phyloP scores from a whole-genome alignment of 2,113 vertebrate species.

The Mugil cephalus region DNA sequence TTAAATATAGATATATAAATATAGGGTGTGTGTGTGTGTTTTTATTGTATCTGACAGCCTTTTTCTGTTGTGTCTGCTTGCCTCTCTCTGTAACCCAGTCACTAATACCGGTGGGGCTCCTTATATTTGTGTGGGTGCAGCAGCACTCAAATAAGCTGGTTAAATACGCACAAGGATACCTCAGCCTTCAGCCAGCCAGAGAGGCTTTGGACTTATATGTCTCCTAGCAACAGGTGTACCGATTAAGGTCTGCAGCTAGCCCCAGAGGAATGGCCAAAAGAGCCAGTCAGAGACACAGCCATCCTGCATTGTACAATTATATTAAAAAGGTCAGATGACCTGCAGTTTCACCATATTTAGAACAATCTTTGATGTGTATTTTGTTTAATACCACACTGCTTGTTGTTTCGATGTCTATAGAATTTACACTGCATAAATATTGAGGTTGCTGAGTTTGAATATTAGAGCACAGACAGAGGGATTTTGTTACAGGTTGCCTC shows the following conservation, averaged over 20 bases:
- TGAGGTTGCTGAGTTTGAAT: too few species aligned
- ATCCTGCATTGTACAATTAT: slow-evolving; percentile 19
- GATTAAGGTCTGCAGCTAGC: slow-evolving; percentile 81
- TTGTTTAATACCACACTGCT: background rate
- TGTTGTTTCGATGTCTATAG: background rate
- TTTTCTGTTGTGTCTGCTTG: slow-evolving; percentile 43
- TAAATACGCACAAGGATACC: slow-evolving; percentile 86
- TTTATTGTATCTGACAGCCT: slow-evolving; percentile 3
- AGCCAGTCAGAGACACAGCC: slow-evolving; percentile 38
- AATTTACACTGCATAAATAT: background rate
- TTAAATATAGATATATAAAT: too few species aligned
- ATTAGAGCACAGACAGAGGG: too few species aligned
- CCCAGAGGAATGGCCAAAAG: slow-evolving; percentile 72
- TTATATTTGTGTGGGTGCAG: slow-evolving; percentile 80
- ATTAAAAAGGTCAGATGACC: slow-evolving; percentile 24
- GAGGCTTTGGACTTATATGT: slow-evolving; percentile 87
- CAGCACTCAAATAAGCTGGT: slow-evolving; percentile 88
- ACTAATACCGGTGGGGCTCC: slow-evolving; percentile 69
- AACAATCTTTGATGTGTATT: background rate
- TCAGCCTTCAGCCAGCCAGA: slow-evolving; percentile 83
- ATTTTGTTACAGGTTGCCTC: background rate
- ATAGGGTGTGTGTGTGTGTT: background rate
- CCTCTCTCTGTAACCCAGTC: slow-evolving; percentile 40
- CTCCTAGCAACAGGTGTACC: slow-evolving; percentile 89
- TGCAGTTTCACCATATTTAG: background rate